Evolutionary conservation across 2,113 vertebrate species (phyloP), one percentile per base, ranked within the genome.

Genomic region (Penelope pileata): DNA sequence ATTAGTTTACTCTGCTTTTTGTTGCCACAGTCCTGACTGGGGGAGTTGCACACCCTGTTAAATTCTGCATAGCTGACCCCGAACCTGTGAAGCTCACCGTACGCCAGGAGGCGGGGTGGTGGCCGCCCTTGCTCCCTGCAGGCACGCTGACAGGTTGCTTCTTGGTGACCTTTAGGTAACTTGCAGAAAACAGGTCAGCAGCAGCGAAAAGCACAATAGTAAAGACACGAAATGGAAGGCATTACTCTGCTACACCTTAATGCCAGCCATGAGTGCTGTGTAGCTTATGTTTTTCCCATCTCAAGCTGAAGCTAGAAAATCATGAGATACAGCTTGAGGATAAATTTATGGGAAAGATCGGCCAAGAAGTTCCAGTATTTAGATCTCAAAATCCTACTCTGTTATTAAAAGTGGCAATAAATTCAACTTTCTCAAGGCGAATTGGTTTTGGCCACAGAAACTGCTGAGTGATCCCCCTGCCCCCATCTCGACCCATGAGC

Each of bases 41-140:
- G 30, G 17, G 9, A 21, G 18, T 22, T 51, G 27, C 12, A 18
- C 16, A 27, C 12, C 12, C 32, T 22, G 36, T 18, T 2, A 23
- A n/a, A 40, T 2, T 7, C 27, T 10, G 36, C 2, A 5, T 3
- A 14, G 36, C 2, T 26, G 58, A 10, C n/a, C 17, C 32, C 11
- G 18, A 27, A 4, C n/a, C n/a, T n/a, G n/a, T n/a, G 12, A 22
- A 43, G 24, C 16, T 51, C 36, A 15, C 34, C 34, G 12, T 4
- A 1, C 6, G 47, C 24, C 4, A 9, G 50, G 27, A n/a, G 34
- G 75, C 56, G 22, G 32, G 19, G 56, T 23, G 19, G 56, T 23
- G n/a, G n/a, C n/a, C n/a, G n/a, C n/a, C n/a, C n/a, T n/a, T n/a
- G n/a, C n/a, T n/a, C n/a, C n/a, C n/a, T n/a, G n/a, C n/a, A n/a